Conservation (phyloP, 2,888 invertebrate genomes). For the Cantharis rustica region DNA sequence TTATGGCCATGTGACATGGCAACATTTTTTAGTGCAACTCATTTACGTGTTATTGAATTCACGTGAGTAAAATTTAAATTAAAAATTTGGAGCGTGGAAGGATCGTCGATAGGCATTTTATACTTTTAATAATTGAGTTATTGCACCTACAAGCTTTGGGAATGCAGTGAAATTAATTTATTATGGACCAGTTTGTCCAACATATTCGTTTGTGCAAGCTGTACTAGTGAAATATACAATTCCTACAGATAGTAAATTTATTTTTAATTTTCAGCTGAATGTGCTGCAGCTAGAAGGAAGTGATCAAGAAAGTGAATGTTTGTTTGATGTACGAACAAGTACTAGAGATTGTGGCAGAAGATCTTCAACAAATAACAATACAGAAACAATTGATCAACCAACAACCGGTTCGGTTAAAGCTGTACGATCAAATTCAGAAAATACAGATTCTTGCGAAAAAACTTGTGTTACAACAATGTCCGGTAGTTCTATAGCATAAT, state of each 20-base stretch:
- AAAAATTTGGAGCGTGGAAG: no score
- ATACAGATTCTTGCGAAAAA: slow-evolving; percentile 60
- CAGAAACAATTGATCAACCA: slow-evolving; percentile 48
- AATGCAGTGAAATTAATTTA: neutral
- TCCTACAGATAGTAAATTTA: neutral
- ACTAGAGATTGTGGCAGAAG: slow-evolving; percentile 56
- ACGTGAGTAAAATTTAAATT: no score
- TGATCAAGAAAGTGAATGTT: slow-evolving; percentile 66
- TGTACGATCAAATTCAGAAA: slow-evolving; percentile 61
- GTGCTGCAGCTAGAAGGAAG: slow-evolving; percentile 64
- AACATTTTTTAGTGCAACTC: no score
- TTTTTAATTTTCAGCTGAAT: slow-evolving; percentile 46
- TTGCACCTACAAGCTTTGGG: no score
- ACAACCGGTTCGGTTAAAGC: slow-evolving; percentile 55
- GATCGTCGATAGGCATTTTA: no score
- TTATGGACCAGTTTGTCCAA: neutral
- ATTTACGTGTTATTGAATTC: no score
- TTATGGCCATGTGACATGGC: no score
- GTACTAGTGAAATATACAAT: neutral
- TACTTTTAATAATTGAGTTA: no score
- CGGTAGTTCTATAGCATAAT: slow-evolving; percentile 62
- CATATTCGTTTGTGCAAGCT: neutral
- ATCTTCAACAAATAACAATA: slow-evolving; percentile 61
- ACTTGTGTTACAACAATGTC: slow-evolving; percentile 64
- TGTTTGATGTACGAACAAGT: slow-evolving; percentile 64